Evolutionary conservation across 2,888 invertebrate genomes (phyloP).

Genomic region (Liopterus haemorrhoidalis): DNA sequence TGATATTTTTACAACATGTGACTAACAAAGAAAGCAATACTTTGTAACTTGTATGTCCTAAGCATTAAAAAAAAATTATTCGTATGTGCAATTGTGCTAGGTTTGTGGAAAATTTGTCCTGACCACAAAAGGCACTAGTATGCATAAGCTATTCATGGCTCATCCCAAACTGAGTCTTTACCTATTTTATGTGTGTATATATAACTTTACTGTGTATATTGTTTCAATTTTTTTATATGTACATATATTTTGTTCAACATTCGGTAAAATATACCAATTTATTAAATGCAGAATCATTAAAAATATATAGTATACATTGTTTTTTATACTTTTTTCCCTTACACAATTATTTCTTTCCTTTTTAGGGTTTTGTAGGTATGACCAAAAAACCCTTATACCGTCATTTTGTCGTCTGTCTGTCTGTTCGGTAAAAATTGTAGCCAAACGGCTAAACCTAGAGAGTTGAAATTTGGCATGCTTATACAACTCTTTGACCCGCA

Average conservation of each 20-base stretch:
- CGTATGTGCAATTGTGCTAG: conserved; percentile 44
- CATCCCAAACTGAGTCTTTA: conserved; percentile 35
- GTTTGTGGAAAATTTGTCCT: conserved; percentile 34
- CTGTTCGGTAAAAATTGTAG: too few species aligned
- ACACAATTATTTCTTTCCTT: too few species aligned
- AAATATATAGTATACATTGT: conserved; percentile 21
- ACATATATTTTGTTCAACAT: conserved; percentile 48
- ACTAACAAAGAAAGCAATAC: conserved; percentile 73
- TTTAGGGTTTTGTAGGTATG: too few species aligned
- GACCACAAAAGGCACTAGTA: conserved; percentile 39
- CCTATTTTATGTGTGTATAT: conserved; percentile 44
- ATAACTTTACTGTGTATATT: conserved; percentile 49
- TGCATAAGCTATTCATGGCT: conserved; percentile 31
- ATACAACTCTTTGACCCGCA: too few species aligned
- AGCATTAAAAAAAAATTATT: conserved; percentile 43
- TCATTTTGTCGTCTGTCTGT: too few species aligned
- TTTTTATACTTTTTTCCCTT: too few species aligned
- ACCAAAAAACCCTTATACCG: too few species aligned
- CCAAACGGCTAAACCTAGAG: too few species aligned
- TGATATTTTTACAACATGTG: conserved; percentile 66
- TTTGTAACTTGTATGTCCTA: conserved; percentile 62
- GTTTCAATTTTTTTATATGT: conserved; percentile 45
- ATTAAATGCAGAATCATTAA: conserved; percentile 43
- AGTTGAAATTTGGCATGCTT: too few species aligned
- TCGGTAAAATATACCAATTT: conserved; percentile 46